A percentile compares a stretch with the other conserved stretches of the same genome.
Evolutionary conservation across 2,113 vertebrate genomes (phyloP).

Genomic region (Mirza zaza): DNA sequence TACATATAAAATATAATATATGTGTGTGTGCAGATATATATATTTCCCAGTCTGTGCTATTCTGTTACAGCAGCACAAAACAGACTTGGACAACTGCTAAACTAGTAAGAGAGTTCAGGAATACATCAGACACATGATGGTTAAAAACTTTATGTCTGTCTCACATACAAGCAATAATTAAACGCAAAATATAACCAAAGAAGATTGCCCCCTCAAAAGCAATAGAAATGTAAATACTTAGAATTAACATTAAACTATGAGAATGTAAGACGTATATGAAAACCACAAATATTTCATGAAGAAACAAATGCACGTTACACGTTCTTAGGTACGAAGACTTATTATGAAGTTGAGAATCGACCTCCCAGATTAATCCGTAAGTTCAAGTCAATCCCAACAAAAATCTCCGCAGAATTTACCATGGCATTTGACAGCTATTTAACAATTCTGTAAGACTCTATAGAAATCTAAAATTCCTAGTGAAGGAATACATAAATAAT

Average conservation of each 20-base stretch:
- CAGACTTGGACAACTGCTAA: not conserved
- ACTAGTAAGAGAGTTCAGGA: not conserved
- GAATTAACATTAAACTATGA: not conserved
- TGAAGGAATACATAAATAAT: not conserved
- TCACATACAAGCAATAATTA: not conserved
- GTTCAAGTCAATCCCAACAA: not conserved
- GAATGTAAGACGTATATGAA: not conserved
- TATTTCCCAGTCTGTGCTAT: not conserved
- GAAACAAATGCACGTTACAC: not conserved
- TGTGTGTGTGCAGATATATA: no score
- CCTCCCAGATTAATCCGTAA: not conserved
- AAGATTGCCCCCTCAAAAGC: not conserved
- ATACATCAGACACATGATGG: not conserved
- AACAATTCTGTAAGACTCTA: not conserved
- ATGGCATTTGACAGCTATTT: not conserved
- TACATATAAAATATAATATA: no score
- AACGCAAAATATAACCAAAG: not conserved
- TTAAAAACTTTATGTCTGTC: not conserved
- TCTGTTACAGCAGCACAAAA: not conserved
- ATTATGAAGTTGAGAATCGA: not conserved
- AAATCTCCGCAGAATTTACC: not conserved
- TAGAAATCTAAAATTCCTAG: not conserved
- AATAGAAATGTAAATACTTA: not conserved
- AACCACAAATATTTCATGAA: not conserved
- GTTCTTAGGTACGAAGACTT: not conserved